These are phyloP conservation scores for Dryobota labecula DNA, from an alignment of 2,888 invertebrate genomes.

Conservation along the genomic window DNA sequence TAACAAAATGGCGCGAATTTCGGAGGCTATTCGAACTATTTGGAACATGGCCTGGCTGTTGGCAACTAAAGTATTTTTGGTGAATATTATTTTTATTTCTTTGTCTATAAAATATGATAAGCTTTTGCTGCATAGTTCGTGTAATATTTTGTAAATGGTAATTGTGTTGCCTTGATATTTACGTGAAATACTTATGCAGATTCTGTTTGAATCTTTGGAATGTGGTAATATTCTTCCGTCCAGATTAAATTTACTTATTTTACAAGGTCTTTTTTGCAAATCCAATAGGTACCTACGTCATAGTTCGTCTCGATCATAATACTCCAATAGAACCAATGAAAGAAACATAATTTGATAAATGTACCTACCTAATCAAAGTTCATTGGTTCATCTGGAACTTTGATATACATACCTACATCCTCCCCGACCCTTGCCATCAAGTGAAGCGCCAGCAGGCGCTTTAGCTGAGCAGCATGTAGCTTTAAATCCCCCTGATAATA, in stretches of 20 bases:
- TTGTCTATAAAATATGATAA: conserved; percentile 2
- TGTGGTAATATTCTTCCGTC: not conserved
- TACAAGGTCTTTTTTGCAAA: not conserved
- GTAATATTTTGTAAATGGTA: conserved; percentile 24
- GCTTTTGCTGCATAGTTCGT: not conserved
- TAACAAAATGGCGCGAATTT: conserved; percentile 76
- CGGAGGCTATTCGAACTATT: conserved; percentile 77
- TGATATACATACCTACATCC: not conserved
- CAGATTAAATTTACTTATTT: not conserved
- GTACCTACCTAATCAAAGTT: not conserved
- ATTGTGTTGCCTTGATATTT: conserved; percentile 35
- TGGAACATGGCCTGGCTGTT: conserved; percentile 87
- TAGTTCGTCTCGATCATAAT: not conserved
- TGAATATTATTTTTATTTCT: conserved; percentile 66
- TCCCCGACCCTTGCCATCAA: too few species aligned
- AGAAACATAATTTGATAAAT: not conserved
- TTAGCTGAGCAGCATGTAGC: too few species aligned
- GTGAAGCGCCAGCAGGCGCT: too few species aligned
- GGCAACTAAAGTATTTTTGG: conserved; percentile 86
- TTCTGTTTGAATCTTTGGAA: conserved; percentile 24
- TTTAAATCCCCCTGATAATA: too few species aligned
- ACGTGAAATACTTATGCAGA: conserved; percentile 22
- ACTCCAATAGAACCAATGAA: not conserved
- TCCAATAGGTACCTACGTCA: not conserved
- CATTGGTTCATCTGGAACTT: not conserved